Base-by-base conservation (phyloP, 2,113 vertebrate species). In the Syngnathus typhle region DNA sequence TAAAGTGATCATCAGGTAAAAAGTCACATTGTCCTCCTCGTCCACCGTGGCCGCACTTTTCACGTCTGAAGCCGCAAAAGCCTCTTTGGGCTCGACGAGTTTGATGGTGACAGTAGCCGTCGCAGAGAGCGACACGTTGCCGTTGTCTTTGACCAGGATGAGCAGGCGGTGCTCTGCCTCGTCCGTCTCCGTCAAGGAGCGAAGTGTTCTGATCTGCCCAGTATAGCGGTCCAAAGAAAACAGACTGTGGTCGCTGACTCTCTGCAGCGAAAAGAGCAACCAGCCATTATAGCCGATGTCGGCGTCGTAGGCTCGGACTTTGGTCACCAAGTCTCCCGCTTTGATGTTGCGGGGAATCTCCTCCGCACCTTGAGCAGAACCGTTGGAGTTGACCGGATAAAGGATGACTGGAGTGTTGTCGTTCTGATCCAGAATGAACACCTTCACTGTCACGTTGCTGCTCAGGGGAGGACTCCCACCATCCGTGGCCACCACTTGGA, bases 271-370 rank as follows among this genome's bases (percentile, higher is more conserved):
- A 74, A 87, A 89, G 6, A 87, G 79, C 56, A 89, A 19, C 88
- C 84, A 89, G 67, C 86, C 88, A 60, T 89, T 89, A 82, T 89
- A 89, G 79, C 88, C 86, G 49, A 87, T 79, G 75, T 89, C 88
- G 60, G 86, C 84, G 1, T 89, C 88, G 74, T 83, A 86, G 19
- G 86, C 88, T 85, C 88, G 73, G 56, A 89, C 78, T 87, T 88
- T 87, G 66, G 86, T 87, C 72, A 89, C 88, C 68, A 87, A 81
- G 72, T 89, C 73, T 66, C 88, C 86, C 64, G 84, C 67, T 61
- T 85, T 83, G 15, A 82, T 81, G 67, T 85, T 87, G 56, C 82
- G 83, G 9, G 86, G 83, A 77, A 88, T 77, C 71, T 88, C 83
- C 73, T 88, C 79, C 49, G 10, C 27, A 32, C 27, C 27, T 32